phyloP scores from a whole-genome alignment of 2,888 invertebrate species.

The Itoplectis maculator region DNA sequence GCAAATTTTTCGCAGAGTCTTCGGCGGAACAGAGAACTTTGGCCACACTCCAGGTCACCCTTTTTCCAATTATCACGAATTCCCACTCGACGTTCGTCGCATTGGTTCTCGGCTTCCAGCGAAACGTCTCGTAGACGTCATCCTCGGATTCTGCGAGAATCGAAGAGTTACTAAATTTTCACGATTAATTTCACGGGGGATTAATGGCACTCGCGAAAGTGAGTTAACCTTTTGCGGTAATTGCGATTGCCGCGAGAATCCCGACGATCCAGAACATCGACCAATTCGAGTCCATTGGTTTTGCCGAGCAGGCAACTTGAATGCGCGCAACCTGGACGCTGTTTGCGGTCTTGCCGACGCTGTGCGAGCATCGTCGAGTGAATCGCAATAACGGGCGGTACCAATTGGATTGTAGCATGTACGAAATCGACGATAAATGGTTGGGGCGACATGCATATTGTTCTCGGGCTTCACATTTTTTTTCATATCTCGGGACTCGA shows the following conservation, averaged over 20 bases:
- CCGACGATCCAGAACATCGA: conserved; percentile 29
- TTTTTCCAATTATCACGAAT: conserved; percentile 66
- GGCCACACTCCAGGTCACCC: conserved; percentile 67
- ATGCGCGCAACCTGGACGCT: not conserved
- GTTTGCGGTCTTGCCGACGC: conserved; percentile 2
- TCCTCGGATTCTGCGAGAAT: conserved; percentile 30
- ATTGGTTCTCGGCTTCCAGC: conserved; percentile 47
- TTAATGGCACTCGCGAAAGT: too few species aligned
- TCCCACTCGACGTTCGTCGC: conserved; percentile 51
- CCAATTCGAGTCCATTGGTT: conserved; percentile 36
- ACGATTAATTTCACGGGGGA: not conserved
- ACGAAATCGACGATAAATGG: conserved; percentile 55
- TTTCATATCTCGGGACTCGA: not conserved
- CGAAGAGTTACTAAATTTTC: not conserved
- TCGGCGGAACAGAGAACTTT: conserved; percentile 56
- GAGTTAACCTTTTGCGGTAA: conserved; percentile 29
- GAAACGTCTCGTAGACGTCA: conserved; percentile 52
- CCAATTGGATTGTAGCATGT: conserved; percentile 53
- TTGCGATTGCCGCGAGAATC: conserved; percentile 15
- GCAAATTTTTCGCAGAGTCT: not conserved
- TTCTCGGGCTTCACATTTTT: conserved; percentile 23
- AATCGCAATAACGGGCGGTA: conserved; percentile 54
- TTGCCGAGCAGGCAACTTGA: not conserved
- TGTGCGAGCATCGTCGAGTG: conserved; percentile 13
- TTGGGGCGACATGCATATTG: conserved; percentile 18